Percentiles rank a stretch among this genome's conserved stretches.
These are phyloP conservation scores for Papilio polyxenes DNA, from an alignment of 1,140 invertebrate genomes.

Conservation along the genomic window DNA sequence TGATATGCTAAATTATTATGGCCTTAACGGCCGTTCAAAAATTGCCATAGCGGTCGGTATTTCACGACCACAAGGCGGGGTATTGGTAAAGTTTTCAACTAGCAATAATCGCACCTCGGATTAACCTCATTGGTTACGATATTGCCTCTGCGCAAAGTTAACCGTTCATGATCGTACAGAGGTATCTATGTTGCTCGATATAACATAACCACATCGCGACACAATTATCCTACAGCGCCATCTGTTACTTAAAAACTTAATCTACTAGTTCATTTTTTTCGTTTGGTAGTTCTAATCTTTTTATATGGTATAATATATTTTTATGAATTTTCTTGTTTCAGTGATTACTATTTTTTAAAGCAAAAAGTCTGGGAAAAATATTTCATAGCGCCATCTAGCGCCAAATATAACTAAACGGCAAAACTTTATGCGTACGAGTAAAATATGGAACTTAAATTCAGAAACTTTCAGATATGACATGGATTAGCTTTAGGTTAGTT, in stretches of 20 bases:
- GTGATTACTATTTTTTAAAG: neutral
- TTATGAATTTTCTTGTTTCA: neutral
- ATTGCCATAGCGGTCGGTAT: slow-evolving; percentile 51
- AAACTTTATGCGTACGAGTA: neutral
- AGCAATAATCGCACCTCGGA: slow-evolving; percentile 40
- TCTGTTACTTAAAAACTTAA: slow-evolving; percentile 10
- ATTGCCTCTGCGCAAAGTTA: slow-evolving; percentile 54
- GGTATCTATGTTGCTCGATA: slow-evolving; percentile 12
- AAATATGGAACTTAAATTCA: neutral
- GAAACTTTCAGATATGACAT: neutral
- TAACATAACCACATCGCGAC: neutral
- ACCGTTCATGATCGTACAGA: neutral
- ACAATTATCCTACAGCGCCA: slow-evolving; percentile 4
- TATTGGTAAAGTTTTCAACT: slow-evolving; percentile 39
- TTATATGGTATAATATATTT: neutral
- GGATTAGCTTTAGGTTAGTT: too few species aligned
- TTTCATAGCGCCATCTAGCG: slow-evolving; percentile 6
- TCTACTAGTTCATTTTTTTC: neutral
- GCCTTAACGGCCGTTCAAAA: slow-evolving; percentile 53
- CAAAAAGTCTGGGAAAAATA: neutral
- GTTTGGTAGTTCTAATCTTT: neutral
- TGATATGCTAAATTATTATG: neutral
- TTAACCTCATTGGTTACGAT: slow-evolving; percentile 40
- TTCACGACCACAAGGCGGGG: slow-evolving; percentile 50
- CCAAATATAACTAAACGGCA: neutral